These are phyloP conservation scores for Xiphophorus birchmanni DNA, from an alignment of 2,797 vertebrate species.

Conservation along the genomic window DNA sequence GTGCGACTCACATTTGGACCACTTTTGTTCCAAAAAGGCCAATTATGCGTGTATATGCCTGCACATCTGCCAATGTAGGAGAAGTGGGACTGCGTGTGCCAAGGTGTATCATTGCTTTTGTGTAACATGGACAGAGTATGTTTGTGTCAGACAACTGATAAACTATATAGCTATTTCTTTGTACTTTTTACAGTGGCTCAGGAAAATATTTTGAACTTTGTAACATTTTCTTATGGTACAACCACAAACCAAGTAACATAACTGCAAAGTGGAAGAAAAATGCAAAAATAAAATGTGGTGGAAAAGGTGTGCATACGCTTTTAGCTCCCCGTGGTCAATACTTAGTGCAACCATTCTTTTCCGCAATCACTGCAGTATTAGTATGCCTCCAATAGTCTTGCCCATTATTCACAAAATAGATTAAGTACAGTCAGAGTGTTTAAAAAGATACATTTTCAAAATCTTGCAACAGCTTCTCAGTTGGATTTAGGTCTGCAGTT, in stretches of 20 bases:
- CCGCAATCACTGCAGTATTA: neutral
- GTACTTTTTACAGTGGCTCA: constrained; percentile 2
- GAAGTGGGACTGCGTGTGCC: constrained; percentile 23
- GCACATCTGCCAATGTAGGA: constrained; percentile 36
- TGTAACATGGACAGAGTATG: constrained; percentile 49
- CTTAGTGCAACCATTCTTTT: neutral
- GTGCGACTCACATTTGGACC: constrained; percentile 46
- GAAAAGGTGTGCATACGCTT: neutral
- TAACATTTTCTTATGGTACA: neutral
- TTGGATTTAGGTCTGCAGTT: neutral
- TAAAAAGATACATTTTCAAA: neutral
- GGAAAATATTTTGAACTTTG: neutral
- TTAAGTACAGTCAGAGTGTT: neutral
- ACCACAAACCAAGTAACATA: neutral
- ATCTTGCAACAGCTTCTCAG: neutral
- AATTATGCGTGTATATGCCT: constrained; percentile 54
- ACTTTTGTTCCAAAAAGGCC: constrained; percentile 68
- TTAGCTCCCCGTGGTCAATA: neutral
- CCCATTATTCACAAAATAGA: neutral
- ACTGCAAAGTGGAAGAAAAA: neutral
- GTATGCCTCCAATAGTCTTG: neutral
- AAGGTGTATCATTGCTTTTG: constrained; percentile 25
- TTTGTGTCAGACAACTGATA: constrained; percentile 55
- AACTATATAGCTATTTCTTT: constrained; percentile 16
- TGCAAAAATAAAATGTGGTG: neutral